These are phyloP conservation scores for Pandemis heparana DNA, from an alignment of 2,888 invertebrate genomes.

Conservation along the genomic window DNA sequence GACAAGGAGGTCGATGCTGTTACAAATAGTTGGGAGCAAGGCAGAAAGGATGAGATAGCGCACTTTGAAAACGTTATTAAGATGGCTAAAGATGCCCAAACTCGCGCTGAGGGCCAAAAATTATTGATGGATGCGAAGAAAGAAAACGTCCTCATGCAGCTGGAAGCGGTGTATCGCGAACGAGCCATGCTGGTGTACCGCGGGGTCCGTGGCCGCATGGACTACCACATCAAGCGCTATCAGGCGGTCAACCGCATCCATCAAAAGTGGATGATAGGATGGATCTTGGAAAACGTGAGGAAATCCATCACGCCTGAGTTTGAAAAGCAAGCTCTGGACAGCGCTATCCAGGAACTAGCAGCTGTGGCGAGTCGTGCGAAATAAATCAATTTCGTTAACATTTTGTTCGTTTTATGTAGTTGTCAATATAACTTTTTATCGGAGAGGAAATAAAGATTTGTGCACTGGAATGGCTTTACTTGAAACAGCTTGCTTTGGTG, in stretches of 20 bases:
- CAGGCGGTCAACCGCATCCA: conserved; percentile 91
- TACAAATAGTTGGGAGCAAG: conserved; percentile 71
- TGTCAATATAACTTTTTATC: conserved; percentile 14
- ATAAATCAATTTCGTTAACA: conserved; percentile 4
- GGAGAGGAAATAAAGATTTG: conserved; percentile 3
- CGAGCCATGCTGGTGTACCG: conserved; percentile 82
- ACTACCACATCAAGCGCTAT: conserved; percentile 95
- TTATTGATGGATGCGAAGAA: conserved; percentile 93
- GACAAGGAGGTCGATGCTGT: conserved; percentile 89
- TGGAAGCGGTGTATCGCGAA: conserved; percentile 95
- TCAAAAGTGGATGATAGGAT: conserved; percentile 97
- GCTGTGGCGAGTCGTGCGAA: conserved; percentile 82
- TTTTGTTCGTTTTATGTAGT: conserved; percentile 18
- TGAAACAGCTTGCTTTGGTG: neutral
- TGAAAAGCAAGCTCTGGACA: conserved; percentile 93
- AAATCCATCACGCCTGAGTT: conserved; percentile 95
- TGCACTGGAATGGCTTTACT: conserved; percentile 4
- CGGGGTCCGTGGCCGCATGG: conserved; percentile 91
- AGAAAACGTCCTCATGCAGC: conserved; percentile 96
- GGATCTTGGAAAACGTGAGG: conserved; percentile 93
- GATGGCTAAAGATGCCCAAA: conserved; percentile 88
- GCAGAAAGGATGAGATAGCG: conserved; percentile 81
- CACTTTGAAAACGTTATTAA: conserved; percentile 82
- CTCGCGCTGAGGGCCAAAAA: conserved; percentile 91
- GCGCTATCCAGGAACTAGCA: conserved; percentile 94